Conservation (phyloP, 2,888 invertebrate species). For the Papilio gigon region DNA sequence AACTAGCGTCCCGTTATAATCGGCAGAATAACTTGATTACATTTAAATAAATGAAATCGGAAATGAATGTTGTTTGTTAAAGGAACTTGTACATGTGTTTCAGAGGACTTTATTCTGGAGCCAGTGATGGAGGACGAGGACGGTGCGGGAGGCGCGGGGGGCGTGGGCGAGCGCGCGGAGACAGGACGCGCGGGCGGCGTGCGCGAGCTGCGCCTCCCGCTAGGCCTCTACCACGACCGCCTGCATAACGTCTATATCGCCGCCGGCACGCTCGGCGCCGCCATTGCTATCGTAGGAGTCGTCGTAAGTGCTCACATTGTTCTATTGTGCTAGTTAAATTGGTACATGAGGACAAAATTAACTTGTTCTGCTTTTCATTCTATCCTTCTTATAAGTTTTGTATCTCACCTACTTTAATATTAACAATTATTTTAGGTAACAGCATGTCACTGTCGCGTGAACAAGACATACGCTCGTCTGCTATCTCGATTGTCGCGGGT, state of each 20-base stretch:
- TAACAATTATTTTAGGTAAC: constrained; percentile 84
- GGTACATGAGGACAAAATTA: neutral
- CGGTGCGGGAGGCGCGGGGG: constrained; percentile 54
- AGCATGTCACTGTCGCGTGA: constrained; percentile 90
- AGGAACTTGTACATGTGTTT: constrained; percentile 43
- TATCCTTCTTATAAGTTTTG: neutral
- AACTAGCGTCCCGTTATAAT: neutral
- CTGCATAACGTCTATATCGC: constrained; percentile 91
- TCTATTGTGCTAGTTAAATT: neutral
- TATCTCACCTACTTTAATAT: neutral
- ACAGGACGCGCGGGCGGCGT: constrained; percentile 57
- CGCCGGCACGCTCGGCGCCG: constrained; percentile 88
- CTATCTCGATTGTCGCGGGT: constrained; percentile 80
- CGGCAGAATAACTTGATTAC: neutral
- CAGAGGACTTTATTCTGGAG: constrained; percentile 88
- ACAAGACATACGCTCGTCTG: constrained; percentile 88
- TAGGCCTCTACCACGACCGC: constrained; percentile 84
- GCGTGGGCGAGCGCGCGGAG: constrained; percentile 62
- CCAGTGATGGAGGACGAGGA: constrained; percentile 79
- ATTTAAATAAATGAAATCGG: too few species aligned
- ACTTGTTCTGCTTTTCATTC: too few species aligned
- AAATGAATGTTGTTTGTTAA: neutral
- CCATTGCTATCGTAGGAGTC: constrained; percentile 87
- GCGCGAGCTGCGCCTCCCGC: constrained; percentile 80
- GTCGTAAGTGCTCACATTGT: constrained; percentile 80